Evolutionary conservation across 2,797 vertebrate species (phyloP).

Genomic region (Dipus sagitta): DNA sequence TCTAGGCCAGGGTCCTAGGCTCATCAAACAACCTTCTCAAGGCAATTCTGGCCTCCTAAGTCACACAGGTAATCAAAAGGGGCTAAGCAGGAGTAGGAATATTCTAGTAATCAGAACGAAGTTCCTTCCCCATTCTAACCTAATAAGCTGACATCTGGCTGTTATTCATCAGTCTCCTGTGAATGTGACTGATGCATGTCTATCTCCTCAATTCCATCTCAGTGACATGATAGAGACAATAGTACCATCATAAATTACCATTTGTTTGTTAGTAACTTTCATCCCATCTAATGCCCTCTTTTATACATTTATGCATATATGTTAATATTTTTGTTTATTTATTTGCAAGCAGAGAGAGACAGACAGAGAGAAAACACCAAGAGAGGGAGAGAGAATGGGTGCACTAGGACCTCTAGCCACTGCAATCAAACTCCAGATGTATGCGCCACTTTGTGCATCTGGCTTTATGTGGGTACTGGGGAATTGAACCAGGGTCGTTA

Average conservation of each 20-base stretch:
- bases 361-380: no score
- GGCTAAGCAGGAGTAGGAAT: not conserved
- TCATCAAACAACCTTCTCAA: constrained; percentile 7
- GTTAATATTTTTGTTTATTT: no score
- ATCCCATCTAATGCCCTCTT: not conserved
- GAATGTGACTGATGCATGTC: not conserved
- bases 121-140: not conserved
- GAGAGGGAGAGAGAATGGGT: no score
- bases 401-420: no score
- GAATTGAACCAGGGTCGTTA: no score
- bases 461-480: no score
- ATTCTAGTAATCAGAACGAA: not conserved
- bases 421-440: no score
- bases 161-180: not conserved
- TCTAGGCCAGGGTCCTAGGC: not conserved
- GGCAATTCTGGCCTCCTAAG: not conserved
- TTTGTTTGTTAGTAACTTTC: constrained; percentile 5
- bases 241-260: not conserved
- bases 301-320: not conserved
- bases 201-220: not conserved
- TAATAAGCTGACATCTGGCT: not conserved
- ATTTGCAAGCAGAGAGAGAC: no score
- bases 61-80: not conserved
- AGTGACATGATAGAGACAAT: not conserved
- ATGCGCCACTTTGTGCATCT: no score